Conservation (phyloP, 2,797 vertebrate genomes). For the Gambusia yucatana region DNA sequence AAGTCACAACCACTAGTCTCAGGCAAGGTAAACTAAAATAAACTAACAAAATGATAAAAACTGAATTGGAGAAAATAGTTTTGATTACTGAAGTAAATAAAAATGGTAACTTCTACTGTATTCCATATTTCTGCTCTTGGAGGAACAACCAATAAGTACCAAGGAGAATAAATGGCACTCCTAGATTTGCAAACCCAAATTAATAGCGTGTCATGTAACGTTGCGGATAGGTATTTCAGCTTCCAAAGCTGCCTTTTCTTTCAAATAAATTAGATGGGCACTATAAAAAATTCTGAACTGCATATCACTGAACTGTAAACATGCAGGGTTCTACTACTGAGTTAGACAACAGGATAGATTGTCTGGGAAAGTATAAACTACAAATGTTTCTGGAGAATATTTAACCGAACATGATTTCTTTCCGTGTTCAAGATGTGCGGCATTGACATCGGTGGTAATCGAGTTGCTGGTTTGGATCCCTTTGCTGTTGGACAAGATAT, state of each 20-base stretch:
- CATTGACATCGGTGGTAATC: no score
- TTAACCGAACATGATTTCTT: not conserved
- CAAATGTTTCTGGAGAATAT: not conserved
- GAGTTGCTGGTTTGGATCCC: no score
- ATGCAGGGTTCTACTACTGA: not conserved
- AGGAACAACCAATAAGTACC: not conserved
- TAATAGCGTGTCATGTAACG: not conserved
- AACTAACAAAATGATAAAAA: no score
- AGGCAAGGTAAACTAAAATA: not conserved
- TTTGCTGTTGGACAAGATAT: no score
- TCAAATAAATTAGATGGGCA: not conserved
- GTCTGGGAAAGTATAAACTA: not conserved
- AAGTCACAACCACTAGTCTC: not conserved
- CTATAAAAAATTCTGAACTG: not conserved
- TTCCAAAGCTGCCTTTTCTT: not conserved
- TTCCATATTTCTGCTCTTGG: not conserved
- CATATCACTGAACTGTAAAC: not conserved
- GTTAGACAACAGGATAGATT: not conserved
- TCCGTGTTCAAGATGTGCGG: not conserved
- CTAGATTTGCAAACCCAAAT: not conserved
- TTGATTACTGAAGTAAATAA: no score
- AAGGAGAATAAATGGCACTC: not conserved
- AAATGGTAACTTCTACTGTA: not conserved
- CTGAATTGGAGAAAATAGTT: no score
- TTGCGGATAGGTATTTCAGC: no score